Conservation (phyloP, 1,140 invertebrate species). For the Bradynema listronoti region DNA sequence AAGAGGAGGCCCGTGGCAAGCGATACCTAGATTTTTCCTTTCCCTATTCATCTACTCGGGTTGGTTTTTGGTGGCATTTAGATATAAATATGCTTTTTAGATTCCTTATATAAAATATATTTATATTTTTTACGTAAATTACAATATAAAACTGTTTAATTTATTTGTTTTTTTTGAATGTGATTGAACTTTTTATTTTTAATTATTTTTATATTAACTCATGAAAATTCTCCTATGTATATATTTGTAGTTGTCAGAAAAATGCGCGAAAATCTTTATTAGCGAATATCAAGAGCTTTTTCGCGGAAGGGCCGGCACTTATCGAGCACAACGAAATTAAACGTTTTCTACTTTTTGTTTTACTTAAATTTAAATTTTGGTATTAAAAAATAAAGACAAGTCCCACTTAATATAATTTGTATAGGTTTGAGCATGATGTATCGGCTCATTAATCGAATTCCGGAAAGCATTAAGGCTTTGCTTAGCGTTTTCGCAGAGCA, state of each 20-base stretch:
- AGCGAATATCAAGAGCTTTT: slow-evolving; percentile 80
- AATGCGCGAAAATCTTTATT: no score
- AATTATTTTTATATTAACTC: slow-evolving; percentile 62
- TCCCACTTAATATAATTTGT: neutral
- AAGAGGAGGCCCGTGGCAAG: slow-evolving; percentile 84
- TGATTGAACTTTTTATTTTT: slow-evolving; percentile 15
- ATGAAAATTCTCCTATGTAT: slow-evolving; percentile 84
- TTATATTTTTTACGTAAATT: slow-evolving; percentile 1
- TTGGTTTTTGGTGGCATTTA: slow-evolving; percentile 73
- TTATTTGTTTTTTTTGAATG: slow-evolving; percentile 17
- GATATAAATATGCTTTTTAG: slow-evolving; percentile 4
- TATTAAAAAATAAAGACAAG: neutral
- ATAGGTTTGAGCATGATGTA: slow-evolving; percentile 82
- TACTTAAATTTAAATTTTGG: neutral
- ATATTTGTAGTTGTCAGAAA: no score
- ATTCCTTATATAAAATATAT: slow-evolving; percentile 4
- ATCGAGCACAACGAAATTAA: slow-evolving; percentile 89
- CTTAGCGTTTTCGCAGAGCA: slow-evolving; percentile 82
- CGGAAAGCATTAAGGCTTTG: slow-evolving; percentile 85
- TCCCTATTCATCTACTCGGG: no score
- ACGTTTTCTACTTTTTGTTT: slow-evolving; percentile 63
- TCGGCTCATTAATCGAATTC: slow-evolving; percentile 82
- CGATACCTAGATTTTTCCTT: slow-evolving; percentile 83
- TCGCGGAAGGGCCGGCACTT: slow-evolving; percentile 85
- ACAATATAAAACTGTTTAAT: slow-evolving; percentile 5